Base-by-base conservation (phyloP, 1,140 invertebrate species). In the Neotoxoptera formosana region DNA sequence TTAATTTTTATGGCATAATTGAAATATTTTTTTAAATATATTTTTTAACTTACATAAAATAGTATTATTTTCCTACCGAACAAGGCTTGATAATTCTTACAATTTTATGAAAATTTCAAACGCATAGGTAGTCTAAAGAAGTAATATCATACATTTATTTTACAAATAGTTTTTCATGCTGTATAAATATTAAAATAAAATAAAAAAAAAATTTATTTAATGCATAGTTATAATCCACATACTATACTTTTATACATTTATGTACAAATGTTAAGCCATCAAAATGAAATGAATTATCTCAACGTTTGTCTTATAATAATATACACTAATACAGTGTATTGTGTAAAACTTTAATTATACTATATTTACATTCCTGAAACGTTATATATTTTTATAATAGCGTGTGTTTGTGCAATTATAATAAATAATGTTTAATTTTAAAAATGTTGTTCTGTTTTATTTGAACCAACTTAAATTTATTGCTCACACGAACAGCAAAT, bases 231-330 rank as follows among this genome's bases (percentile, higher is more conserved):
- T 34, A n/a, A 76, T 76, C 14, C 6, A n/a, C 60, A 76, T n/a
- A 76, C n/a, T n/a, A 17, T 76, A 34, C 60, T 76, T 76, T 67
- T n/a, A 67, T 76, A n/a, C 30, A 17, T 76, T n/a, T 67, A 67
- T 67, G n/a, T n/a, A 76, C 11, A 76, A 76, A 76, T 76, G n/a
- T 67, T 76, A 76, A 76, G n/a, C 60, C 60, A 76, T 76, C 60
- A 76, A 76, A 67, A 76, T 76, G n/a, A 76, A 76, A 76, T 76
- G 60, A 76, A 76, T 76, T 76, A 76, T 76, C 60, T 76, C 11
- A n/a, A 76, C 30, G 30, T 76, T 76, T 76, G 60, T n/a, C 60
- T 76, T 76, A n/a, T 76, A 76, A n/a, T 76, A 76, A 76, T 76
- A 76, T n/a, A 76, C 30, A n/a, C n/a, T 76, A n/a, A 17, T n/a